phyloP scores from a whole-genome alignment of 2,113 vertebrate species.

The Ascaphus truei region DNA sequence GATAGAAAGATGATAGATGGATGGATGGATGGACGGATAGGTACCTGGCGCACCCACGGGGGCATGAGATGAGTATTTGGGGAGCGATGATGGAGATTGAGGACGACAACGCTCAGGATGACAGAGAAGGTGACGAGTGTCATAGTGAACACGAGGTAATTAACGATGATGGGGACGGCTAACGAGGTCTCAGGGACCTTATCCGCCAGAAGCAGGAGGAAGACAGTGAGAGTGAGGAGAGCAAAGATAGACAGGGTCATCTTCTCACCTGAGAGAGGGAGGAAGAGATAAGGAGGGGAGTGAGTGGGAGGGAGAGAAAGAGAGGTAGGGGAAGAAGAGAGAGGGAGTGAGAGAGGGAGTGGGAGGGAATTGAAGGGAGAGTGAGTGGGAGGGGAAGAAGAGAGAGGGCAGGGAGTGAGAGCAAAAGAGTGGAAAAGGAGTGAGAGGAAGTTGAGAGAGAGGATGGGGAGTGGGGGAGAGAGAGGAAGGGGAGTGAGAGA shows the following conservation, averaged over 20 bases:
- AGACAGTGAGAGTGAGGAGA: slow-evolving; percentile 84
- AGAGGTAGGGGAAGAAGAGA: no score
- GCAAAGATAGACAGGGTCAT: slow-evolving; percentile 89
- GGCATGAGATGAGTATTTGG: slow-evolving; percentile 84
- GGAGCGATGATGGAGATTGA: slow-evolving; percentile 87
- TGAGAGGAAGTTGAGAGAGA: no score
- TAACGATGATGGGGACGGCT: slow-evolving; percentile 83
- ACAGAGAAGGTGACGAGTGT: slow-evolving; percentile 84
- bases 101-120: slow-evolving; percentile 84
- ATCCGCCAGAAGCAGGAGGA: slow-evolving; percentile 83
- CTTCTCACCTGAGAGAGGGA: slow-evolving; percentile 73
- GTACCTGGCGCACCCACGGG: slow-evolving; percentile 80
- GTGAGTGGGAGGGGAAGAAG: no score
- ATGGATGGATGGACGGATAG: no score
- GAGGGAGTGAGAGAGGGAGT: no score
- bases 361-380: no score
- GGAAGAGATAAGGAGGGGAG: background rate
- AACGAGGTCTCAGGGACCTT: slow-evolving; percentile 87
- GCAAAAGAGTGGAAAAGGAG: no score
- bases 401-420: no score
- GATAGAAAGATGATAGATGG: no score
- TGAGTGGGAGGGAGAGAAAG: no score
- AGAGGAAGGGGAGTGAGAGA: no score
- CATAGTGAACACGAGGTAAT: slow-evolving; percentile 92
- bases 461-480: no score